These are phyloP conservation scores for Hedya salicella DNA, from an alignment of 2,888 invertebrate species.

Conservation along the genomic window DNA sequence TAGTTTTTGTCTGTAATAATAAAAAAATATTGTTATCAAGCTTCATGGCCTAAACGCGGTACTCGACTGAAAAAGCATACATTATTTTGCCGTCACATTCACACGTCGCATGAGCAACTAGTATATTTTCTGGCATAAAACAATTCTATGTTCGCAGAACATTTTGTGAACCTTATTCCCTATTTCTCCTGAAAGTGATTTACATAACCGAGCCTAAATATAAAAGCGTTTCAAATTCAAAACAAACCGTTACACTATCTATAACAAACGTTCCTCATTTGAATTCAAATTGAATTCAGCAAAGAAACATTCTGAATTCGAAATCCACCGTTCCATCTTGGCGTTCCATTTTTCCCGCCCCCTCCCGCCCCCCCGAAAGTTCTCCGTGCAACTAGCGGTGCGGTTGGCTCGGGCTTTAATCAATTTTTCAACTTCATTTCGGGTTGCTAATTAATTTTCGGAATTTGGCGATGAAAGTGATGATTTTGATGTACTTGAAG, in stretches of 20 bases:
- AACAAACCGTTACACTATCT: conserved; percentile 19
- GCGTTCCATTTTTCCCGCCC: conserved; percentile 37
- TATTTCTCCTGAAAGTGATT: background rate
- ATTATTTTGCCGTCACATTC: too few species aligned
- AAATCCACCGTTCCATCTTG: conserved; percentile 40
- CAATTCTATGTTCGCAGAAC: too few species aligned
- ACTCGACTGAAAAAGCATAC: too few species aligned
- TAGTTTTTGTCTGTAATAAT: too few species aligned
- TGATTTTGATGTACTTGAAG: background rate
- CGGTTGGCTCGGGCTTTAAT: conserved; percentile 63
- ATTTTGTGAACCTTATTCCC: background rate
- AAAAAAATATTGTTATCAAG: too few species aligned
- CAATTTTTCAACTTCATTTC: conserved; percentile 78
- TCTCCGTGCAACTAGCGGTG: conserved; percentile 59
- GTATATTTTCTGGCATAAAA: too few species aligned
- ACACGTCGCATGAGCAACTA: too few species aligned
- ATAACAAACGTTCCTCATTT: conserved; percentile 33
- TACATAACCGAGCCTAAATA: background rate
- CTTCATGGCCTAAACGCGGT: too few species aligned
- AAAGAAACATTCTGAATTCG: conserved; percentile 42
- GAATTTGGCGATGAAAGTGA: conserved; percentile 20
- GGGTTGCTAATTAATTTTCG: conserved; percentile 58
- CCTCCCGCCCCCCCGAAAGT: conserved; percentile 52
- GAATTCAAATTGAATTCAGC: conserved; percentile 41
- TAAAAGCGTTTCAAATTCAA: conserved; percentile 6